A percentile compares a stretch with the other conserved stretches of the same genome.
These are phyloP conservation scores for Clavelina lepadiformis DNA, from an alignment of 23 tunicate genomes.

Conservation along the genomic window DNA sequence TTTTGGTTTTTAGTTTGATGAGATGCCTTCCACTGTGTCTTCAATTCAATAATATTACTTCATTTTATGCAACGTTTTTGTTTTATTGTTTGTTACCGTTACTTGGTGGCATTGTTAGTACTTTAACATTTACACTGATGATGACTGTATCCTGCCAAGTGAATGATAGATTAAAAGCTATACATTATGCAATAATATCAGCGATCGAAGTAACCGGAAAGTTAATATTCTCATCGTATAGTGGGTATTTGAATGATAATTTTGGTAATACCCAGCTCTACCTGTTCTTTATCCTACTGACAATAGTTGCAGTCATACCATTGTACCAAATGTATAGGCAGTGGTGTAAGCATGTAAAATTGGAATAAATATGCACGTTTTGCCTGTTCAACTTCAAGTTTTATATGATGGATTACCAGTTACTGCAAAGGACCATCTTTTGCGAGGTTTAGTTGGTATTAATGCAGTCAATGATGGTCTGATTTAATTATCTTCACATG, in stretches of 20 bases:
- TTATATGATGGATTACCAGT: too few species aligned
- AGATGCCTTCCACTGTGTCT: conserved; percentile 10
- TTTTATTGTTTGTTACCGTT: conserved; percentile 10
- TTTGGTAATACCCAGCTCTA: too few species aligned
- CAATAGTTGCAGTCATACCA: too few species aligned
- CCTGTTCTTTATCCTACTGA: too few species aligned
- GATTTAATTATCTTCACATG: too few species aligned
- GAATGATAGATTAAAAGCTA: not conserved
- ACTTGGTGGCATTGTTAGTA: conserved; percentile 28
- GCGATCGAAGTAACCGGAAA: conserved; percentile 36
- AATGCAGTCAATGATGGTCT: too few species aligned
- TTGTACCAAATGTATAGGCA: too few species aligned
- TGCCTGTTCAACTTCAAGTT: too few species aligned
- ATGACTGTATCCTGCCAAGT: conserved; percentile 9
- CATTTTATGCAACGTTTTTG: not conserved
- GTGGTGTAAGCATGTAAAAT: too few species aligned
- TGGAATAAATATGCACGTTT: too few species aligned
- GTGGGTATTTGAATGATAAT: conserved; percentile 4
- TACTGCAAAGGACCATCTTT: too few species aligned
- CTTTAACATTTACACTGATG: conserved; percentile 51
- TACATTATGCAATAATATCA: conserved; percentile 27
- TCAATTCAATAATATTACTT: not conserved
- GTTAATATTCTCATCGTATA: conserved; percentile 24
- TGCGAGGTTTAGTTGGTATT: too few species aligned
- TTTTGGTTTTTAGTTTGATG: not conserved